phyloP scores from a whole-genome alignment of 2,888 invertebrate genomes.

The Oscheius sp. region DNA sequence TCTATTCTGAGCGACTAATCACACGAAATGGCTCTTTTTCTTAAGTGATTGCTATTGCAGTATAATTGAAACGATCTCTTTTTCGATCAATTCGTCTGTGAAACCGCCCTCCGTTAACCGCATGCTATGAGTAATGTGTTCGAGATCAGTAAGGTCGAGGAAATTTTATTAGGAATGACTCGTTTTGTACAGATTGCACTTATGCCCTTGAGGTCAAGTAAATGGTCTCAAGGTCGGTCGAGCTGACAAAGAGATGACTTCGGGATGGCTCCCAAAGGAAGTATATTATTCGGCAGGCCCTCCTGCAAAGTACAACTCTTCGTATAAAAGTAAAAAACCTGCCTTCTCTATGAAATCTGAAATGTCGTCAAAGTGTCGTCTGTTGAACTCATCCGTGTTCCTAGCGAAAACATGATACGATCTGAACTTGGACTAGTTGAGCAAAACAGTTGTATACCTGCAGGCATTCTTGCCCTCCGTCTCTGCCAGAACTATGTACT shows the following conservation, averaged over 20 bases:
- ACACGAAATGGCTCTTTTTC: slow-evolving; percentile 12
- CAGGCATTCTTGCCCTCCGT: slow-evolving; percentile 61
- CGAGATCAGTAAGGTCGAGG: too few relatives aligned
- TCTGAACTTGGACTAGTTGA: slow-evolving; percentile 30
- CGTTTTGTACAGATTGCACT: slow-evolving; percentile 23
- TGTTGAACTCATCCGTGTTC: slow-evolving; percentile 65
- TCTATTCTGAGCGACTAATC: background rate
- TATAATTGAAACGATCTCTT: slow-evolving; percentile 32
- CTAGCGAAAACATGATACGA: slow-evolving; percentile 64
- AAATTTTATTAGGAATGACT: slow-evolving; percentile 10
- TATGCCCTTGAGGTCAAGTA: too few relatives aligned
- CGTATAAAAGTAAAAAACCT: background rate
- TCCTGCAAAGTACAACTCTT: slow-evolving; percentile 23
- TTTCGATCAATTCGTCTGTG: slow-evolving; percentile 6
- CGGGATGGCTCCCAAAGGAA: slow-evolving; percentile 59
- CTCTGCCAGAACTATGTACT: slow-evolving; percentile 65
- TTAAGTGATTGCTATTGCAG: slow-evolving; percentile 12
- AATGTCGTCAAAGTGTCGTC: slow-evolving; percentile 65
- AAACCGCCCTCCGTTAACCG: slow-evolving; percentile 6
- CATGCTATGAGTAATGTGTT: slow-evolving; percentile 1
- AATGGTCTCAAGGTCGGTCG: slow-evolving; percentile 40
- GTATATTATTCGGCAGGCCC: slow-evolving; percentile 45
- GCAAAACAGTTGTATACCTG: slow-evolving; percentile 24
- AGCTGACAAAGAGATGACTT: slow-evolving; percentile 56
- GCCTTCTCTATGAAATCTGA: slow-evolving; percentile 65